Evolutionary conservation across 1,140 invertebrate species (phyloP).

Genomic region (Nasonia vitripennis): DNA sequence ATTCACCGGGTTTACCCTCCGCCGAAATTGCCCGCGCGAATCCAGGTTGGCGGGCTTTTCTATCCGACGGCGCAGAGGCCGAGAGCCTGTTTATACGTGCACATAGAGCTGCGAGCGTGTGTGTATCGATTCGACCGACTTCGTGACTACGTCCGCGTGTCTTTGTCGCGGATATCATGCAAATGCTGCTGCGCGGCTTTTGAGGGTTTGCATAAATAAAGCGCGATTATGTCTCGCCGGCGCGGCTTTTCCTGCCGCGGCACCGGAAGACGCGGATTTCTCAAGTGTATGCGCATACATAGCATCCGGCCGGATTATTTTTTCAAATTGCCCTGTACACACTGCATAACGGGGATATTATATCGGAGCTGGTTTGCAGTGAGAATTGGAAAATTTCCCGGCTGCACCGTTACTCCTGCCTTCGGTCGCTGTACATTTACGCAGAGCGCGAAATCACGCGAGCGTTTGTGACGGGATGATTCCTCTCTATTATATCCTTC

Average conservation of each 20-base stretch:
- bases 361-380: not conserved
- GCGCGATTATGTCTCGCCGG: slow-evolving; percentile 13
- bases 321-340: not conserved
- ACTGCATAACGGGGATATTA: not conserved
- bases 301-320: not conserved
- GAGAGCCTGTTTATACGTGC: not conserved
- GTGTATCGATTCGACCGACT: slow-evolving; percentile 43
- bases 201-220: slow-evolving; percentile 45
- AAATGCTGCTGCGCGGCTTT: slow-evolving; percentile 15
- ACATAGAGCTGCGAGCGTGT: not conserved
- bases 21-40: not conserved
- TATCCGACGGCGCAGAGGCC: not conserved
- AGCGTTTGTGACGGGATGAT: too few relatives aligned
- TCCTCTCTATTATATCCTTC: not conserved
- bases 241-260: slow-evolving; percentile 3
- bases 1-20: too few relatives aligned
- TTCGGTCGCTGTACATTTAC: not conserved
- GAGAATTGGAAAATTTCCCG: not conserved
- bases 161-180: slow-evolving; percentile 31
- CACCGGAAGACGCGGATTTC: slow-evolving; percentile 43
- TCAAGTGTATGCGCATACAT: not conserved
- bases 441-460: not conserved
- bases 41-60: slow-evolving; percentile 6
- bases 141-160: slow-evolving; percentile 29
- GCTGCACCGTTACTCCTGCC: too few relatives aligned